Base-by-base conservation (phyloP, 2,113 vertebrate genomes). In the Elachura formosa region DNA sequence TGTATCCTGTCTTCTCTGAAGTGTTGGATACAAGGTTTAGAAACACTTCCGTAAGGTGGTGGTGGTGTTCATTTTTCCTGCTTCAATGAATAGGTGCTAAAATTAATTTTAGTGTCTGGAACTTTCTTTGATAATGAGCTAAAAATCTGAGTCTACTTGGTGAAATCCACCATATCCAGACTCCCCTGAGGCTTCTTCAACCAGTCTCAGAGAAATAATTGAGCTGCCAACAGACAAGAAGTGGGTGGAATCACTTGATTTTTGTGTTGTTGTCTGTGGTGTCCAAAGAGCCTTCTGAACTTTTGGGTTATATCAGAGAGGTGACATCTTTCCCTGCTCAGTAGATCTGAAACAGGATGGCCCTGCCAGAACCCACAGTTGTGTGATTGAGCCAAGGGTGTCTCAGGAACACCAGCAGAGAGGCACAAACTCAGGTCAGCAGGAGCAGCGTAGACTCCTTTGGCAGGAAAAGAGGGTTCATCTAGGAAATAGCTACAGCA, bases 271-370 rank as follows among this genome's bases (percentile, higher is more conserved):
- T n/a, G n/a, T 7, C 43, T 66, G 2, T 40, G 23, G 31, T 20
- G 18, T 36, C 80, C 69, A 56, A 40, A 87, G n/a, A 43, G 23
- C 14, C n/a, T 22, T 58, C 45, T 45, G 40, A 79, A n/a, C 6
- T 48, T 48, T 5, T 26, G 48, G 20, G 25, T 69, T 51, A 9
- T 0, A 0, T 73, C 61, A 82, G 24, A 76, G n/a, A 75, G 29
- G 22, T 29, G n/a, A 51, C 12, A 46, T 71, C 46, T 69, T 54
- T 22, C 14, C 13, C 46, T 52, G n/a, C 58, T 48, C n/a, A n/a
- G 61, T 8, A 28, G 15, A 26, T 34, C 41, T 86, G 59, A 15
- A 28, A 24, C 11, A 59, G 34, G 31, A 38, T 15, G 20, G 22
- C 46, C 10, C 36, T 43, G 12, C 24, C 52, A 61, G 36, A 48